phyloP scores from a whole-genome alignment of 2,888 invertebrate species.

The Poecilobothrus nobilitatus region DNA sequence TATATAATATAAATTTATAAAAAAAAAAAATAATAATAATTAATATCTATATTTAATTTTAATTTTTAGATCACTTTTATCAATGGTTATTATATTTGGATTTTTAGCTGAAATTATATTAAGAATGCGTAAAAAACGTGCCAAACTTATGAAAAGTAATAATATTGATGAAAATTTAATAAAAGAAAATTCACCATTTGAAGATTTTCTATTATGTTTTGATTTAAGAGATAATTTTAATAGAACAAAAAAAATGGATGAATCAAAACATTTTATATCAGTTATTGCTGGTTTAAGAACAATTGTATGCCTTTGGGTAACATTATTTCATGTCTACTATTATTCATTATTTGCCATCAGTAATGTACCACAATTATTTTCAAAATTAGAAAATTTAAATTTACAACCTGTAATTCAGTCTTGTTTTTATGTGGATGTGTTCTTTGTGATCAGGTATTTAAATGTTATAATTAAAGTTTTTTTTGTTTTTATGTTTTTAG shows the following conservation, averaged over 20 bases:
- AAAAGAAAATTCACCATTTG: conserved; percentile 19
- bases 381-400: conserved; percentile 28
- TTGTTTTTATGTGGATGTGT: conserved; percentile 34
- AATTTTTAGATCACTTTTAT: conserved; percentile 22
- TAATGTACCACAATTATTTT: conserved; percentile 31
- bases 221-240: conserved; percentile 28
- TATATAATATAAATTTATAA: too few relatives aligned
- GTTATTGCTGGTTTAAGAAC: conserved; percentile 32
- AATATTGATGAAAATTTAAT: neutral
- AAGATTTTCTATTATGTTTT: conserved; percentile 31
- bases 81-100: conserved; percentile 22
- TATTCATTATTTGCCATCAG: conserved; percentile 32
- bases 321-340: conserved; percentile 34
- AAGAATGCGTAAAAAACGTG: conserved; percentile 21
- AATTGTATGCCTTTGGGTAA: conserved; percentile 34
- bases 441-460: conserved; percentile 34
- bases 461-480: neutral
- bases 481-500: too few relatives aligned
- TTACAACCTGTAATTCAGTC: conserved; percentile 33
- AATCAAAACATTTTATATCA: conserved; percentile 27
- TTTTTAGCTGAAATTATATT: conserved; percentile 27
- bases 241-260: conserved; percentile 25
- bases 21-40: too few relatives aligned
- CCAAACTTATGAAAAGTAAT: conserved; percentile 17
- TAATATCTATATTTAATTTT: neutral